Evolutionary conservation across 2,113 vertebrate genomes (phyloP).

Genomic region (Podarcis muralis): DNA sequence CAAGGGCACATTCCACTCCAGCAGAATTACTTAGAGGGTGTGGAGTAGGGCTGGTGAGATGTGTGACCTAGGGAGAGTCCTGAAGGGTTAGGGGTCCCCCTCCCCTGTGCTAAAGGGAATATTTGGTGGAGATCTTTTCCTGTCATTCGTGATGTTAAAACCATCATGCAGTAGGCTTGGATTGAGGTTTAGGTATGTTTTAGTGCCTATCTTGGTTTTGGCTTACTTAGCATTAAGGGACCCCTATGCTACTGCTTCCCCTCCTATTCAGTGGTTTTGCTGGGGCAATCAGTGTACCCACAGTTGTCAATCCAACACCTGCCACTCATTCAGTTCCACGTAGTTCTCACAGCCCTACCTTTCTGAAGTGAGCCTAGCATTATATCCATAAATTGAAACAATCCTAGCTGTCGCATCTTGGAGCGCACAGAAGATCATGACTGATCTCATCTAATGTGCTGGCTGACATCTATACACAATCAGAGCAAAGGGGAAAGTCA

Average conservation of each 20-base stretch:
- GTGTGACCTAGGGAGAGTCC: too few relatives aligned
- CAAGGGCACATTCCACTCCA: too few relatives aligned
- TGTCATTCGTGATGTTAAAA: background rate
- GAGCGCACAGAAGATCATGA: background rate
- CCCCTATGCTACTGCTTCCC: too few relatives aligned
- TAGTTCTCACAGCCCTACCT: background rate
- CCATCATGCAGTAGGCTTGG: too few relatives aligned
- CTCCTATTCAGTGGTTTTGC: too few relatives aligned
- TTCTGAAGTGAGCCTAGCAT: background rate
- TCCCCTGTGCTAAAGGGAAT: background rate
- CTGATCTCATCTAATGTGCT: background rate
- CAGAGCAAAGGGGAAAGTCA: background rate
- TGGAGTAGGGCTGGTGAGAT: too few relatives aligned
- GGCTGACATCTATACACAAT: background rate
- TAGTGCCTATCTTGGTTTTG: too few relatives aligned
- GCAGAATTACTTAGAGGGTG: too few relatives aligned
- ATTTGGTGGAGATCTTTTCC: background rate
- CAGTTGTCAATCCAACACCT: too few relatives aligned
- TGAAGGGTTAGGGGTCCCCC: background rate
- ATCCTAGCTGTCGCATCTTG: background rate
- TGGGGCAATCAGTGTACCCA: too few relatives aligned
- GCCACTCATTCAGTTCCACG: too few relatives aligned
- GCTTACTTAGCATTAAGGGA: too few relatives aligned
- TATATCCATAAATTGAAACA: background rate
- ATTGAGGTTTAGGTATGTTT: background rate